phyloP scores from a whole-genome alignment of 23 tunicate genomes.

The Styela clava region DNA sequence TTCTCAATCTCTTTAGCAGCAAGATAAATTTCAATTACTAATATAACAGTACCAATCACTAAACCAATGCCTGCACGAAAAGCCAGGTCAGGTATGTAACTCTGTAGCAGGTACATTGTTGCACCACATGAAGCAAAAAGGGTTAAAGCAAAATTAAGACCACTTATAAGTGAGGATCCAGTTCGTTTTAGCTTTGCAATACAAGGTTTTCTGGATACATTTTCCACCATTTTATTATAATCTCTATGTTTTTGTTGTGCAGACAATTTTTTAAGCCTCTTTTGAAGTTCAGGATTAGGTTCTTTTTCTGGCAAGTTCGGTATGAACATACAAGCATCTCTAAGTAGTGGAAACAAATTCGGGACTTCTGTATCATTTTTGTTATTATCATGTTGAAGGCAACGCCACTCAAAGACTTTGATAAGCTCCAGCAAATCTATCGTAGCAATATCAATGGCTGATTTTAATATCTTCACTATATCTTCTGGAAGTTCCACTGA shows the following conservation, averaged over 20 bases:
- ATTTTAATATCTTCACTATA: neutral
- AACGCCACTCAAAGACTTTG: slow-evolving; percentile 19
- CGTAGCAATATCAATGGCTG: neutral
- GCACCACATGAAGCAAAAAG: slow-evolving; percentile 73
- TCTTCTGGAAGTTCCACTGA: neutral
- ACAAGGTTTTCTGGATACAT: neutral
- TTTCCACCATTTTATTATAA: slow-evolving; percentile 86
- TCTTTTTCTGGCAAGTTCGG: slow-evolving; percentile 24
- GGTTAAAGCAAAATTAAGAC: slow-evolving; percentile 77
- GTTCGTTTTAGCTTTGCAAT: neutral
- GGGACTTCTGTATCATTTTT: neutral
- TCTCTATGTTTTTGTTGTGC: slow-evolving; percentile 41
- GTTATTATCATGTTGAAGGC: neutral
- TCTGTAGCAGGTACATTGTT: slow-evolving; percentile 31
- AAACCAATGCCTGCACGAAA: slow-evolving; percentile 67
- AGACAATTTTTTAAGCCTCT: slow-evolving; percentile 39
- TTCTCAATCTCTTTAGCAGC: slow-evolving; percentile 60
- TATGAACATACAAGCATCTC: slow-evolving; percentile 40
- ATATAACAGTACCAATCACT: slow-evolving; percentile 58
- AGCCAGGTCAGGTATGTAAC: slow-evolving; percentile 45
- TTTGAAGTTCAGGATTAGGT: slow-evolving; percentile 49
- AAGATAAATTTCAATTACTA: slow-evolving; percentile 71
- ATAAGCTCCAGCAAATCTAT: slow-evolving; percentile 18
- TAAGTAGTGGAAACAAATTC: slow-evolving; percentile 12
- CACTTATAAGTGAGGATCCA: slow-evolving; percentile 39